Evolutionary conservation across 2,888 invertebrate species (phyloP).

Genomic region (Parnassius orleans): DNA sequence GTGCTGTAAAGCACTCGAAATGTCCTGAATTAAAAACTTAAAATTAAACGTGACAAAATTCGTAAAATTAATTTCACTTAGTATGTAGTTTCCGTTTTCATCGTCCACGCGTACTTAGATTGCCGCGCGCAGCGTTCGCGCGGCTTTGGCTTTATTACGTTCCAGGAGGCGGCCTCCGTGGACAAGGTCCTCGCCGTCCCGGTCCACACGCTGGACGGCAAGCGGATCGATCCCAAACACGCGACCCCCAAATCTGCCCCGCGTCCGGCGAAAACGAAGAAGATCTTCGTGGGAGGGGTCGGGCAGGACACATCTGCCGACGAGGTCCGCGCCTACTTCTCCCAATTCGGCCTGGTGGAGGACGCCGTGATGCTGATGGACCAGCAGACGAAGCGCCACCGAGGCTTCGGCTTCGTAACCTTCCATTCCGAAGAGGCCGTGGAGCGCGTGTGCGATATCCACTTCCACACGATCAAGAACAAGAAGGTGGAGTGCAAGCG

Average conservation of each 20-base stretch:
- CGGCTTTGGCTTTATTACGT: conserved; percentile 96
- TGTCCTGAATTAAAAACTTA: too few relatives aligned
- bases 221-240: conserved; percentile 96
- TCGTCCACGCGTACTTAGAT: conserved; percentile 27
- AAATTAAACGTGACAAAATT: too few relatives aligned
- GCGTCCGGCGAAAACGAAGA: conserved; percentile 93
- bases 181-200: conserved; percentile 95
- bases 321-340: conserved; percentile 94
- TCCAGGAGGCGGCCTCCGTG: conserved; percentile 93
- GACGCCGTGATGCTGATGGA: conserved; percentile 97
- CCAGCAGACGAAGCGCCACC: conserved; percentile 94
- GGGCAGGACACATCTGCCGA: conserved; percentile 95
- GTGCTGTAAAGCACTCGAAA: too few relatives aligned
- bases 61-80: neutral
- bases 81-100: neutral
- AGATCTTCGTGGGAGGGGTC: conserved; percentile 95
- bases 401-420: conserved; percentile 95
- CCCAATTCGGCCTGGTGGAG: conserved; percentile 93
- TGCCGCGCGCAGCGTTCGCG: conserved; percentile 91
- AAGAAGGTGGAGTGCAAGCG: conserved; percentile 95
- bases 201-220: conserved; percentile 94
- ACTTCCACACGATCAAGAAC: conserved; percentile 95
- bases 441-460: conserved; percentile 95
- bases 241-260: conserved; percentile 95
- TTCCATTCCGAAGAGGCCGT: conserved; percentile 96